Conservation (phyloP, 1,140 invertebrate species). For the Meloidogyne floridensis region DNA sequence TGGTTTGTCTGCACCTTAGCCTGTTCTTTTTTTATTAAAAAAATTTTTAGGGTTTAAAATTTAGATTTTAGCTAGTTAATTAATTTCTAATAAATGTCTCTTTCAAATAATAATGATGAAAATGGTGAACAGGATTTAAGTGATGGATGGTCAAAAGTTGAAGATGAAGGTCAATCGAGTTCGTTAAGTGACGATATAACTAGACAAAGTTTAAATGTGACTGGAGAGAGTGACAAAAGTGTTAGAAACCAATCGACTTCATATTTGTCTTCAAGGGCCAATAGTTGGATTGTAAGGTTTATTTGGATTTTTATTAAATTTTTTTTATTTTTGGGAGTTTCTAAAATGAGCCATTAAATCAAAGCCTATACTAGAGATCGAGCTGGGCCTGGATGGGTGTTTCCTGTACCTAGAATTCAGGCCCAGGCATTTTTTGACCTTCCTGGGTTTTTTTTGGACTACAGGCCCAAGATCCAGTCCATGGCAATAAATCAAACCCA, state of each 20-base stretch:
- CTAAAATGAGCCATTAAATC: too few relatives aligned
- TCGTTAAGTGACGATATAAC: constrained; percentile 1
- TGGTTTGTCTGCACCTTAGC: too few relatives aligned
- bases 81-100: not conserved
- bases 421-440: too few relatives aligned
- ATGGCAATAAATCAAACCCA: too few relatives aligned
- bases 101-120: constrained; percentile 11
- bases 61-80: not conserved
- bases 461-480: too few relatives aligned
- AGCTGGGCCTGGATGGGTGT: too few relatives aligned
- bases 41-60: not conserved
- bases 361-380: too few relatives aligned
- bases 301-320: not conserved
- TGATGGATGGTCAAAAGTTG: constrained; percentile 10
- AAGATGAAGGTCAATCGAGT: not conserved
- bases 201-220: not conserved
- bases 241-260: not conserved
- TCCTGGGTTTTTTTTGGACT: too few relatives aligned
- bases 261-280: not conserved
- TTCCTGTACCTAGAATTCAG: too few relatives aligned
- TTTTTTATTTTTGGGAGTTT: not conserved
- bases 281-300: constrained; percentile 31
- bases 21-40: too few relatives aligned
- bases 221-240: not conserved
- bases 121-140: constrained; percentile 17